phyloP scores from a whole-genome alignment of 2,797 vertebrate species.

The Phoebastria nigripes region DNA sequence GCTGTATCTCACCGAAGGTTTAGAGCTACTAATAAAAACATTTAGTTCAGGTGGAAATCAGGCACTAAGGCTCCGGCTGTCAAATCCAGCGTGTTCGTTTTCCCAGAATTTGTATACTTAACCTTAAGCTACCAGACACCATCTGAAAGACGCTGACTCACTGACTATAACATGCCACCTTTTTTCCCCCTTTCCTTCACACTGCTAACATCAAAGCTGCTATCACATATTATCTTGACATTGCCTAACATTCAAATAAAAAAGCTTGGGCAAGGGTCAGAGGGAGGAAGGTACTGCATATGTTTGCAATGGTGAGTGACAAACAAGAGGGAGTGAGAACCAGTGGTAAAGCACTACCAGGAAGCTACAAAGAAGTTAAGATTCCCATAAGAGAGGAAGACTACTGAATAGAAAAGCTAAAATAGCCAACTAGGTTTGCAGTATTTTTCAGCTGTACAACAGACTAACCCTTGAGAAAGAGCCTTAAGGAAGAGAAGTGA shows the following conservation, averaged over 20 bases:
- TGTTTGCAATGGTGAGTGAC: neutral
- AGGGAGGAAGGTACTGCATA: neutral
- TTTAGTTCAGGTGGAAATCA: neutral
- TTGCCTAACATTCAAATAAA: neutral
- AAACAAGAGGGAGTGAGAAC: neutral
- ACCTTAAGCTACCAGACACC: neutral
- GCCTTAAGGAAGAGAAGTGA: neutral
- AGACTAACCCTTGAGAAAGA: neutral
- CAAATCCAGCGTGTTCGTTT: neutral
- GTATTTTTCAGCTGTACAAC: neutral
- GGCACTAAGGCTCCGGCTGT: neutral
- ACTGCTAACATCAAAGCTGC: neutral
- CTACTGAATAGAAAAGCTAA: neutral
- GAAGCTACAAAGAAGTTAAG: neutral
- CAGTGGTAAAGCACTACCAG: neutral
- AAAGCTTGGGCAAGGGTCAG: neutral
- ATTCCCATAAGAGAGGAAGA: neutral
- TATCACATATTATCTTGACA: neutral
- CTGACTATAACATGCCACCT: neutral
- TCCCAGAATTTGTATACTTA: neutral
- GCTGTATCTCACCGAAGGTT: neutral
- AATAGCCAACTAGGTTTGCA: neutral
- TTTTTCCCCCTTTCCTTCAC: neutral
- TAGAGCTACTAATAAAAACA: neutral
- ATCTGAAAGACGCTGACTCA: neutral